These are phyloP conservation scores for Xestia sexstrigata DNA, from an alignment of 2,888 invertebrate genomes.

Conservation along the genomic window DNA sequence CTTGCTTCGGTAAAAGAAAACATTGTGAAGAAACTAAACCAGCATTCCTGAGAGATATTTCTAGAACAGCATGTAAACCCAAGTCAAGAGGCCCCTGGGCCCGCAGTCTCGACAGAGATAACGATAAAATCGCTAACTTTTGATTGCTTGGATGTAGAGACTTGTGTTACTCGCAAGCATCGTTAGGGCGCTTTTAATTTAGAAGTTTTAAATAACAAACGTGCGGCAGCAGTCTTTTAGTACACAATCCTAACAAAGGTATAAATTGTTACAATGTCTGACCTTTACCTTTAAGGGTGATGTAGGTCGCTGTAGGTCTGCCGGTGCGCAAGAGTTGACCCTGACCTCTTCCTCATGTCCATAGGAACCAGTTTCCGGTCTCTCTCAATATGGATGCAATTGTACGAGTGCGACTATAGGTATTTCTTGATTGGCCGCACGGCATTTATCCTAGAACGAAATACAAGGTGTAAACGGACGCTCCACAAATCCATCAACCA, in stretches of 20 bases:
- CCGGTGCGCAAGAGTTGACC: slow-evolving; percentile 25
- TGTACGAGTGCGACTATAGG: slow-evolving; percentile 7
- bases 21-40: background rate
- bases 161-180: no score
- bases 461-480: background rate
- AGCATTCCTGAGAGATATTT: background rate
- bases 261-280: background rate
- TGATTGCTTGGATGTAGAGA: no score
- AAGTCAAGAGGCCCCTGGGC: background rate
- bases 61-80: background rate
- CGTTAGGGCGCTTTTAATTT: no score
- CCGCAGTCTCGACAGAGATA: no score
- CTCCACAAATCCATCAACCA: background rate
- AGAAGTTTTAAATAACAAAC: no score
- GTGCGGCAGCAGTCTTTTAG: no score
- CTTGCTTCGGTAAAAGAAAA: no score
- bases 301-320: slow-evolving; percentile 41
- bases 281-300: slow-evolving; percentile 35
- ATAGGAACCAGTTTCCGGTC: slow-evolving; percentile 39
- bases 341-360: slow-evolving; percentile 42
- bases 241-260: background rate
- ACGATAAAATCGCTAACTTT: no score
- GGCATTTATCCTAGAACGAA: background rate
- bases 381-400: slow-evolving; percentile 20
- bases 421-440: slow-evolving; percentile 18